phyloP scores from a whole-genome alignment of 2,888 invertebrate genomes.

The Drosophila sordidula region DNA sequence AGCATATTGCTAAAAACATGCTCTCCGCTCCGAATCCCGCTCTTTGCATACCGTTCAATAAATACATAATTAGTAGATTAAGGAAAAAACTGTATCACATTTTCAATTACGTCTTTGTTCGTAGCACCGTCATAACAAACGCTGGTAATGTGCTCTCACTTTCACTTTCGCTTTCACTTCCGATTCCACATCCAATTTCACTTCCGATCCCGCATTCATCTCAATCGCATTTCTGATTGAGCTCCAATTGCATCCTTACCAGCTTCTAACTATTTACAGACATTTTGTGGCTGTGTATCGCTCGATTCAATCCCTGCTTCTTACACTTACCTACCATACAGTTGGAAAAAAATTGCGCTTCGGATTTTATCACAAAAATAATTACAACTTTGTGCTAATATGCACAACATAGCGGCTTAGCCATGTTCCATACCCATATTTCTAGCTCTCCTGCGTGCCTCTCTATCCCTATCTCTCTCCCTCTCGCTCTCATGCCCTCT shows the following conservation, averaged over 20 bases:
- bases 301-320: slow-evolving; percentile 24
- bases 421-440: slow-evolving; percentile 9
- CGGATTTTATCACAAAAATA: slow-evolving; percentile 80
- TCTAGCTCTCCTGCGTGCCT: slow-evolving; percentile 12
- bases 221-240: neutral
- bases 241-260: slow-evolving; percentile 1
- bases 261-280: slow-evolving; percentile 60
- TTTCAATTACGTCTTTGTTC: slow-evolving; percentile 85
- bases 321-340: slow-evolving; percentile 67
- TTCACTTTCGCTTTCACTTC: slow-evolving; percentile 4
- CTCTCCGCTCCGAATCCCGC: slow-evolving; percentile 6
- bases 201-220: slow-evolving; percentile 2
- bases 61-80: slow-evolving; percentile 66
- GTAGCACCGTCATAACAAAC: slow-evolving; percentile 84
- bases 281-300: slow-evolving; percentile 27
- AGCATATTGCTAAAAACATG: slow-evolving; percentile 12
- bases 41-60: slow-evolving; percentile 57
- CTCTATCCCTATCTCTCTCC: neutral
- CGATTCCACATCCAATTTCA: slow-evolving; percentile 2
- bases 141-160: slow-evolving; percentile 49
- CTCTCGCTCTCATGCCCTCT: slow-evolving; percentile 4
- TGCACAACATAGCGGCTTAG: slow-evolving; percentile 37
- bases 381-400: slow-evolving; percentile 68
- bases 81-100: slow-evolving; percentile 84
- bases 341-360: slow-evolving; percentile 78